phyloP scores from a whole-genome alignment of 2,888 invertebrate genomes.

The Caenorhabditis sp. region DNA sequence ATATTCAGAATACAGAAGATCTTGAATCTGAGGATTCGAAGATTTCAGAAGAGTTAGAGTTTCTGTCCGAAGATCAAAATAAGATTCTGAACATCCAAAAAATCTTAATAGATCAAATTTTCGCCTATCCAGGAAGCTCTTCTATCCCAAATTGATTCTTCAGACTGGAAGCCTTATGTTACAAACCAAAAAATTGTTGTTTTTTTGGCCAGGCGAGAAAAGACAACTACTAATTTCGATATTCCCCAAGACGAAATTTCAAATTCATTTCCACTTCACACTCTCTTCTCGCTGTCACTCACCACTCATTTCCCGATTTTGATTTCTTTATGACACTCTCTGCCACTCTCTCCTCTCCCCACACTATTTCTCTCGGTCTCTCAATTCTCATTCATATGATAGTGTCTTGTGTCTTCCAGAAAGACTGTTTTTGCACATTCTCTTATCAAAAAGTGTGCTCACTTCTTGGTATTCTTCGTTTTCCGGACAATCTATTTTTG shows the following conservation, averaged over 20 bases:
- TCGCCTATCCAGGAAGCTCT: too few relatives aligned
- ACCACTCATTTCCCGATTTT: constrained; percentile 3
- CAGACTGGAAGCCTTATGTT: too few relatives aligned
- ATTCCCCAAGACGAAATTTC: not conserved
- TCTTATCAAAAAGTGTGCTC: constrained; percentile 15
- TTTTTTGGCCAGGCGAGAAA: too few relatives aligned
- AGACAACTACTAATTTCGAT: not conserved
- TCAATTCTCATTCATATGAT: constrained; percentile 43
- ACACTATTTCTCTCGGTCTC: constrained; percentile 37
- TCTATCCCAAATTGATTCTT: too few relatives aligned
- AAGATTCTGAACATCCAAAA: too few relatives aligned
- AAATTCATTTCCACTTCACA: not conserved
- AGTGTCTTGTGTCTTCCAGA: constrained; percentile 17
- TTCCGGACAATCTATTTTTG: constrained; percentile 7
- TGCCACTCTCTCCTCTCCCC: constrained; percentile 5
- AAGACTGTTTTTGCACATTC: constrained; percentile 43
- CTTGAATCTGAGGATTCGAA: too few relatives aligned
- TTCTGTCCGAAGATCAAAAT: too few relatives aligned
- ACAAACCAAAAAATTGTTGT: too few relatives aligned
- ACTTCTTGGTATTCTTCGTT: constrained; percentile 5
- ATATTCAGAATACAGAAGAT: too few relatives aligned
- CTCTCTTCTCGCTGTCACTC: not conserved
- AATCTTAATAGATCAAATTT: too few relatives aligned
- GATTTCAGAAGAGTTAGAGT: too few relatives aligned
- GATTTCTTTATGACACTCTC: constrained; percentile 61